Evolutionary conservation across 2,888 invertebrate genomes (phyloP).

Genomic region (Pantelozetes paolii): DNA sequence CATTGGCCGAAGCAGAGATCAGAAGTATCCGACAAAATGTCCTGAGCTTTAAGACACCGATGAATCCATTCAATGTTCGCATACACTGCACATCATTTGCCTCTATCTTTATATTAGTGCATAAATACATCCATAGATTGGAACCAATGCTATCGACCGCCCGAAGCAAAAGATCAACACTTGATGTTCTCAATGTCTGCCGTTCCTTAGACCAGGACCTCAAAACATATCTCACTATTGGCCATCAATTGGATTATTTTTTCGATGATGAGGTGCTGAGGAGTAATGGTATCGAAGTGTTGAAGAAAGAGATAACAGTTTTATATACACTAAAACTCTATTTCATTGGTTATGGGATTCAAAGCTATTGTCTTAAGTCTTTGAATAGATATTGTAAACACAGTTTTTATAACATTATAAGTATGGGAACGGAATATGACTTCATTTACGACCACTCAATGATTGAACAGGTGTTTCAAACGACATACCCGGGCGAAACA

Average conservation of each 20-base stretch:
- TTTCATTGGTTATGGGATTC: not conserved
- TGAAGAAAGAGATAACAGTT: not conserved
- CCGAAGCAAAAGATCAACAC: too few relatives aligned
- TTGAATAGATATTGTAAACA: not conserved
- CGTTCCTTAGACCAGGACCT: too few relatives aligned
- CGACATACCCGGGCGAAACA: not conserved
- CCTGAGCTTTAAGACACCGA: not conserved
- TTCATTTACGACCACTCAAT: not conserved
- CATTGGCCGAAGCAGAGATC: not conserved
- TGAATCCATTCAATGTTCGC: too few relatives aligned
- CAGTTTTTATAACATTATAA: not conserved
- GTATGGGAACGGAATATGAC: not conserved
- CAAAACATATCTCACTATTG: too few relatives aligned
- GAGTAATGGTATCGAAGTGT: not conserved
- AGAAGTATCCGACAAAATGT: not conserved
- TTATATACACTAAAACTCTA: not conserved
- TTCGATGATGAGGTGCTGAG: not conserved
- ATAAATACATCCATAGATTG: too few relatives aligned
- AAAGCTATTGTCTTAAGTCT: not conserved
- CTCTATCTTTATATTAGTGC: too few relatives aligned
- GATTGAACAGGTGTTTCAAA: not conserved
- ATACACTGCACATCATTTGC: too few relatives aligned
- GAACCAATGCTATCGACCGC: too few relatives aligned
- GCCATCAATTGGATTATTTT: not conserved
- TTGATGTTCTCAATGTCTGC: too few relatives aligned